Base-by-base conservation (phyloP, 2,888 invertebrate species). In the Stictocephala bisonia region DNA sequence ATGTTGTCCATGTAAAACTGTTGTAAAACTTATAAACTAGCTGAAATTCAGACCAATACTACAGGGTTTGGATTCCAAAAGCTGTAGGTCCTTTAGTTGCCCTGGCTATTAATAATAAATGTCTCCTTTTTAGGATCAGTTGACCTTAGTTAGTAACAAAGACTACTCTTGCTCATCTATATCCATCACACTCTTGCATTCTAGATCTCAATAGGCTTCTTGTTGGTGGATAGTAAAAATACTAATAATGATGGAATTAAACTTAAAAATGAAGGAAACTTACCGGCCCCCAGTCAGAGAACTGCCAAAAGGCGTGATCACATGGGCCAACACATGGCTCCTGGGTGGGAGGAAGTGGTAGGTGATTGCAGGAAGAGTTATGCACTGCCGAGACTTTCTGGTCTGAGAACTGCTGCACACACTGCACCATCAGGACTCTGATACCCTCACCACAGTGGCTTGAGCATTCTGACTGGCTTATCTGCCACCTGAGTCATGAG, bases 241-340 rank as follows among this genome's bases (percentile, higher is more conserved):
- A 41, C 66, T 40, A 15, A 18, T 40, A 72, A 22, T 9, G 4
- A 48, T 48, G n/a, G 4, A 53, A 15, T 24, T 53, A 13, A 9
- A 53, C n/a, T 9, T 53, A 24, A 6, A 26, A 6, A 13, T 24
- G n/a, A 26, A 66, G 50, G 20, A n/a, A 44, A 79, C 83, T 84
- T 83, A 91, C 91, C 84, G 86, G 81, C 31, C 88, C 87, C 94
- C 93, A 94, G n/a, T 88, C 86, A 1, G 88, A 87, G 80, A 91
- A 93, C 26, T 86, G 85, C 94, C 94, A 94, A 73, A 86, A 85
- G 0, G 88, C 88, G 4, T 85, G 84, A 67, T 88, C 85, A 81
- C 93, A 93, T 0, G 87, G 85, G 22, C 91, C 91, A 20, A 86
- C 84, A 80, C 93, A 93, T 0, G 83, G 79, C 76, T 88, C 81